Evolutionary conservation across 2,888 invertebrate species (phyloP).

Genomic region (Drosophila bunnanda): DNA sequence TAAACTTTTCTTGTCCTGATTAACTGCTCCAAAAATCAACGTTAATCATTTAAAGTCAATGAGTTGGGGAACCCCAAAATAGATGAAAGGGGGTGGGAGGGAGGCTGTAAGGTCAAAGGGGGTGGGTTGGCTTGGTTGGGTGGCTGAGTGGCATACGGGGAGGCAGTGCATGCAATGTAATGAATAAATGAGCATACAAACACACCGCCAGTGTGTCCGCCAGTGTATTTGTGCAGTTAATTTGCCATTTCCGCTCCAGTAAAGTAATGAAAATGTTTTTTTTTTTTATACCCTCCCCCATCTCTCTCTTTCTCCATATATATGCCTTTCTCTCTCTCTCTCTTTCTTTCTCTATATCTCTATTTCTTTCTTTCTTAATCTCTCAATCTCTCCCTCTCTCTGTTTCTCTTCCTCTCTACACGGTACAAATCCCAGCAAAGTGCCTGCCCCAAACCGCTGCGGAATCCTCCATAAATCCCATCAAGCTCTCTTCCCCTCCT

Average conservation of each 20-base stretch:
- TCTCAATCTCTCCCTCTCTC: background rate
- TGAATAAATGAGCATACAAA: conserved; percentile 71
- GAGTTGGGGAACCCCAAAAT: background rate
- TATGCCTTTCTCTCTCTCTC: too few relatives aligned
- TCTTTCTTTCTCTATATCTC: conserved; percentile 1
- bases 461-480: conserved; percentile 5
- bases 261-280: conserved; percentile 73
- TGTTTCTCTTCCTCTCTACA: conserved; percentile 13
- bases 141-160: background rate
- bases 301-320: background rate
- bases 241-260: conserved; percentile 80
- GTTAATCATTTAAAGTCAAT: conserved; percentile 23
- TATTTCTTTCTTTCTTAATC: too few relatives aligned
- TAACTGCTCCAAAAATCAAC: conserved; percentile 7
- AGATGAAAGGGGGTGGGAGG: conserved; percentile 1
- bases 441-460: conserved; percentile 4
- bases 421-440: conserved; percentile 45
- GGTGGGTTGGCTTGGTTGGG: background rate
- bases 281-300: conserved; percentile 1
- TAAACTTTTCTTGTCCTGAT: background rate
- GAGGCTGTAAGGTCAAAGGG: background rate
- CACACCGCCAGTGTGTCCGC: conserved; percentile 23
- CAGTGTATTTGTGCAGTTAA: conserved; percentile 77
- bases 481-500: background rate
- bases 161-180: conserved; percentile 45